phyloP scores from a whole-genome alignment of 1,140 invertebrate species.

The Drosophila takahashii region DNA sequence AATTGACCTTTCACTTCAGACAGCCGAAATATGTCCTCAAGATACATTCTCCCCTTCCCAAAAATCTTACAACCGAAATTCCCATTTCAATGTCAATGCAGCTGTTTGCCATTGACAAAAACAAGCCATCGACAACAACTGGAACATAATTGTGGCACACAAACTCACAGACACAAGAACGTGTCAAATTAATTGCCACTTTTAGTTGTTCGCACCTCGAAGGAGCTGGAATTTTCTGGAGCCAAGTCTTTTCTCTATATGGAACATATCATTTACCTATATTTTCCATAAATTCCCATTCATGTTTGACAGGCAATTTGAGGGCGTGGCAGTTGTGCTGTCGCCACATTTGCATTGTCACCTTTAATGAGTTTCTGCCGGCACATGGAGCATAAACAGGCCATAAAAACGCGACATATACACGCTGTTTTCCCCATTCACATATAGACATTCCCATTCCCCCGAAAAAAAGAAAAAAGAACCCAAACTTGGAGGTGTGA shows the following conservation, averaged over 20 bases:
- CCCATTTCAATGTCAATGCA: conserved; percentile 78
- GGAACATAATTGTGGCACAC: conserved; percentile 17
- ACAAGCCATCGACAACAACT: conserved; percentile 21
- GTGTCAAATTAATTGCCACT: conserved; percentile 68
- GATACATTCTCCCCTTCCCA: conserved; percentile 9
- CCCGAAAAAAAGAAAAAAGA: conserved; percentile 1
- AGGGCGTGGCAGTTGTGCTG: conserved; percentile 33
- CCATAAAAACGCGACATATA: conserved; percentile 67
- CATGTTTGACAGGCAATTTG: conserved; percentile 67
- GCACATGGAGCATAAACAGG: conserved; percentile 68
- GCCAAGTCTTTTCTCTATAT: conserved; percentile 8
- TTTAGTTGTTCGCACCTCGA: conserved; percentile 66
- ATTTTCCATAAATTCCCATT: conserved; percentile 46
- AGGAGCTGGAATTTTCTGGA: conserved; percentile 4
- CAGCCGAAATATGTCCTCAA: conserved; percentile 14
- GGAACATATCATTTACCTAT: conserved; percentile 11
- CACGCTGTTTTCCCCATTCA: conserved; percentile 13
- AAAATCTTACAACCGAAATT: neutral
- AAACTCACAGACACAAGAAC: conserved; percentile 16
- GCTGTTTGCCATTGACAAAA: conserved; percentile 66
- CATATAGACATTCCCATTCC: neutral
- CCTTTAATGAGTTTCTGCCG: conserved; percentile 70
- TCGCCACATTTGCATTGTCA: conserved; percentile 70
- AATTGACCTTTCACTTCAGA: conserved; percentile 35
- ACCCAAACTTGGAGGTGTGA: conserved; percentile 42